Evolutionary conservation across 2,113 vertebrate species (phyloP).

Genomic region (Aramus guarauna): DNA sequence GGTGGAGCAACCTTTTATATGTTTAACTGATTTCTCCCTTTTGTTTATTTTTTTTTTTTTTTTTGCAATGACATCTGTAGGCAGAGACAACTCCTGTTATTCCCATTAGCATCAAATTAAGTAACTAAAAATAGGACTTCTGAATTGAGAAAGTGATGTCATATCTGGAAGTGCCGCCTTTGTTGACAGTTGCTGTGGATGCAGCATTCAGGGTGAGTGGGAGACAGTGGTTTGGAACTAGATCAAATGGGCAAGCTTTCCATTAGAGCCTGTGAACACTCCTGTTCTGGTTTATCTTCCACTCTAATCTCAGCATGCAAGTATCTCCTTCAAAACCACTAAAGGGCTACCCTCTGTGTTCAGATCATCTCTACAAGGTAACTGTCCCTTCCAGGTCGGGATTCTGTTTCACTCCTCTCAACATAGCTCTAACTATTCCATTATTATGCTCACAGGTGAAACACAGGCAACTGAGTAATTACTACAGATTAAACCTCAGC

Average conservation of each 20-base stretch:
- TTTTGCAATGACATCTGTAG: background rate
- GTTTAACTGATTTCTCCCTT: background rate
- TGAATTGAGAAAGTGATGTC: background rate
- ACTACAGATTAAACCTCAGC: background rate
- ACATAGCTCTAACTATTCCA: background rate
- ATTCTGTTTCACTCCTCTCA: background rate
- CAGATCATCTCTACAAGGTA: background rate
- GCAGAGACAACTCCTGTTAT: background rate
- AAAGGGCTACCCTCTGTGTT: background rate
- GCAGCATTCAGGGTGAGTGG: background rate
- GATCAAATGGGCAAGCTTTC: background rate
- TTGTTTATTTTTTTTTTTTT: background rate
- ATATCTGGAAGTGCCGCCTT: background rate
- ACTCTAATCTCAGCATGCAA: background rate
- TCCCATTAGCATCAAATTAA: background rate
- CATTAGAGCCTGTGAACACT: background rate
- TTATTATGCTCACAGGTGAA: background rate
- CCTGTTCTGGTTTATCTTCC: background rate
- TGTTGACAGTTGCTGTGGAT: background rate
- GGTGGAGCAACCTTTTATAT: background rate
- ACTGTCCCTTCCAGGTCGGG: background rate
- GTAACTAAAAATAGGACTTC: constrained; percentile 1
- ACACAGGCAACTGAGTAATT: background rate
- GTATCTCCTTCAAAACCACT: background rate
- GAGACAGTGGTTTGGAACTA: background rate